Evolutionary conservation across 2,113 vertebrate genomes (phyloP).

Genomic region (Bungarus multicinctus): DNA sequence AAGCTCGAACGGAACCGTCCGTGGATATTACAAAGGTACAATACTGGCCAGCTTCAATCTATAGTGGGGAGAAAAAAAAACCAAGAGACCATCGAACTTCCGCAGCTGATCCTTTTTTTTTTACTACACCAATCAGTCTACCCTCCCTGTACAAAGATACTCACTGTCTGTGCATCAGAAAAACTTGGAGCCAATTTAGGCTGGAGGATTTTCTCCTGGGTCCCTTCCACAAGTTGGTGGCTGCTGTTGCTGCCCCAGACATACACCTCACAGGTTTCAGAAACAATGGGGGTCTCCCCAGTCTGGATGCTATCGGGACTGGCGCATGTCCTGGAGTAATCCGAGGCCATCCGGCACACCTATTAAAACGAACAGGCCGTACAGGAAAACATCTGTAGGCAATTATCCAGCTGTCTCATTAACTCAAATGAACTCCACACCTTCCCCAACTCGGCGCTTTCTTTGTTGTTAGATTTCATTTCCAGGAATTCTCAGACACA

Average conservation of each 20-base stretch:
- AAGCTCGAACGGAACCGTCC: slow-evolving; percentile 83
- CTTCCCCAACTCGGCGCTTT: not conserved
- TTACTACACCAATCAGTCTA: not conserved
- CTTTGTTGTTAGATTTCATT: not conserved
- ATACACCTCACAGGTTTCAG: slow-evolving; percentile 94
- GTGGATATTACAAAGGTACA: slow-evolving; percentile 85
- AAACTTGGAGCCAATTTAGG: slow-evolving; percentile 83
- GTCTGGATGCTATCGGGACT: slow-evolving; percentile 96
- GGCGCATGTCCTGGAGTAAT: slow-evolving; percentile 91
- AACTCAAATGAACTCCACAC: not conserved
- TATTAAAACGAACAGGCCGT: slow-evolving; percentile 43
- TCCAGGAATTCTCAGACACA: not conserved
- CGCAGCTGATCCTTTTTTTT: not conserved
- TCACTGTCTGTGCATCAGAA: slow-evolving; percentile 84
- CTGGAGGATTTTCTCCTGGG: slow-evolving; percentile 84
- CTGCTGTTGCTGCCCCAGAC: slow-evolving; percentile 87
- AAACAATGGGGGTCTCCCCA: slow-evolving; percentile 84
- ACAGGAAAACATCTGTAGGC: not conserved
- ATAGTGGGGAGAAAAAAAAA: slow-evolving; percentile 27
- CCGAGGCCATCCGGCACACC: slow-evolving; percentile 90
- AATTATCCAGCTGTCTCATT: not conserved
- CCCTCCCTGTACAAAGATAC: slow-evolving; percentile 38
- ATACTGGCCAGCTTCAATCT: slow-evolving; percentile 88
- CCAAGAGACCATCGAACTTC: slow-evolving; percentile 6
- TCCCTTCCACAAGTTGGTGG: slow-evolving; percentile 83